Evolutionary conservation across 2,797 vertebrate genomes (phyloP).

Genomic region (Channa striata): DNA sequence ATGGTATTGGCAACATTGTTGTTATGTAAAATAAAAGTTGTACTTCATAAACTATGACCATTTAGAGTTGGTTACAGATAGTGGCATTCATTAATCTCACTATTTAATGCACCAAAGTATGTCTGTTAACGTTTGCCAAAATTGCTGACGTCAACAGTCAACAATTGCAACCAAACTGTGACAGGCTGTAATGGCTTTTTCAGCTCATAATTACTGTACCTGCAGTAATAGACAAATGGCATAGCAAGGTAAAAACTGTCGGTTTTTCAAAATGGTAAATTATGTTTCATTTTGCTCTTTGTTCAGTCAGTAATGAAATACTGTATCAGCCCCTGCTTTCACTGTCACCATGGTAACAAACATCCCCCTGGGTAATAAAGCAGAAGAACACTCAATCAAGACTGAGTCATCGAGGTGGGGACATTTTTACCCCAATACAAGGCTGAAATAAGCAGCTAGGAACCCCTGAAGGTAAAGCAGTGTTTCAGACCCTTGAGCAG

Average conservation of each 20-base stretch:
- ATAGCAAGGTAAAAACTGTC: constrained; percentile 23
- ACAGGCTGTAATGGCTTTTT: constrained; percentile 11
- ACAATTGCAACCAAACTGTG: constrained; percentile 20
- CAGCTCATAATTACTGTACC: constrained; percentile 30
- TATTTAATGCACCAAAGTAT: background rate
- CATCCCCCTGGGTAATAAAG: constrained; percentile 57
- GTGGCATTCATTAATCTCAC: background rate
- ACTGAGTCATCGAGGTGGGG: constrained; percentile 40
- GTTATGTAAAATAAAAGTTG: background rate
- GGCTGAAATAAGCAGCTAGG: constrained; percentile 25
- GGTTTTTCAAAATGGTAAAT: constrained; percentile 55
- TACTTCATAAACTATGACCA: background rate
- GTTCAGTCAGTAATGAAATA: constrained; percentile 65
- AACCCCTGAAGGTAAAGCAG: constrained; percentile 1
- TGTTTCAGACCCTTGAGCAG: background rate
- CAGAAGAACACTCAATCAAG: constrained; percentile 60
- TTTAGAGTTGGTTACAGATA: background rate
- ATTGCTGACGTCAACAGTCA: constrained; percentile 25
- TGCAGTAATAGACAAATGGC: constrained; percentile 34
- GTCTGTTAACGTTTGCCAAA: constrained; percentile 15
- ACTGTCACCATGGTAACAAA: constrained; percentile 71
- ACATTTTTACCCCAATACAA: constrained; percentile 42
- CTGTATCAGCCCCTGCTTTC: constrained; percentile 55
- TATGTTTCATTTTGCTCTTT: constrained; percentile 65
- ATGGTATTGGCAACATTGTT: no score